These are phyloP conservation scores for Prionailurus bengalensis DNA, from an alignment of 2,113 vertebrate species.

Conservation along the genomic window DNA sequence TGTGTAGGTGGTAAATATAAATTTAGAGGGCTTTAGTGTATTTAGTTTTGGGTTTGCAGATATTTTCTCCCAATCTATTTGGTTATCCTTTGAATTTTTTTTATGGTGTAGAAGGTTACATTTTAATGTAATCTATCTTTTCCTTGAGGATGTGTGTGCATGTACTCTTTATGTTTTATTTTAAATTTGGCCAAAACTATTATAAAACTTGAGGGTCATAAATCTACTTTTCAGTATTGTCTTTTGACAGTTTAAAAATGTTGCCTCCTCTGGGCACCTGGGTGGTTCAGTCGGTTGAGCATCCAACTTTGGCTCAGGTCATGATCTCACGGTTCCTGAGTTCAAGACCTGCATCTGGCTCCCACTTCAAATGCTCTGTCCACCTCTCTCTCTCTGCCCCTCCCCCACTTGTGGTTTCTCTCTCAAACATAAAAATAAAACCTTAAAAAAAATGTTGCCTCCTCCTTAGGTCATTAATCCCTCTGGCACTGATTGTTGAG, in stretches of 20 bases:
- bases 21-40: background rate
- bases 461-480: background rate
- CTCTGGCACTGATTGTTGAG: background rate
- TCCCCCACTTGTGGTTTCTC: no score
- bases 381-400: no score
- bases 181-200: background rate
- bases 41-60: background rate
- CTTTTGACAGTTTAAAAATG: background rate
- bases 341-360: no score
- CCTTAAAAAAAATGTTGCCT: no score
- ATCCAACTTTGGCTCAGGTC: no score
- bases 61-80: background rate
- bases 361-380: no score
- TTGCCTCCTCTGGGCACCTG: background rate
- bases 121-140: background rate
- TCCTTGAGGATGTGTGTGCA: background rate
- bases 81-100: background rate
- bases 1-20: background rate
- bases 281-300: no score
- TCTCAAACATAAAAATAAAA: no score
- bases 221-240: background rate
- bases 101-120: background rate
- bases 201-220: background rate
- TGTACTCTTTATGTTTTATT: background rate
- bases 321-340: no score